Evolutionary conservation across 2,888 invertebrate species (phyloP), one percentile per base, ranked within the genome.

Genomic region (Melipona beecheii): DNA sequence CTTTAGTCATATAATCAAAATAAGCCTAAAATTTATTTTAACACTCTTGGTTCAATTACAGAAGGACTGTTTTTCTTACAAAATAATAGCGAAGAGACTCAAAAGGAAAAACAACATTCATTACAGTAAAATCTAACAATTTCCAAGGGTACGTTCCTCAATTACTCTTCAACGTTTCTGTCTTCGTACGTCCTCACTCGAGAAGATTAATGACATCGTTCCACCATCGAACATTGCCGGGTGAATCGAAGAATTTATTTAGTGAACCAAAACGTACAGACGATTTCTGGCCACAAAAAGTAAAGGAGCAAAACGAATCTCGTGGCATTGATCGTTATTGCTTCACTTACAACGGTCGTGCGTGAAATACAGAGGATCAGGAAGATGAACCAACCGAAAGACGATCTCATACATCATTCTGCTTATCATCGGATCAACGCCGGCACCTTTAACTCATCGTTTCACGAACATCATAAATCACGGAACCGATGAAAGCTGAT

Each of bases 371-470:
- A 54, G 69, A 58, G 65, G 64, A 36, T 65, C 78, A 66, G 66
- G 54, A 78, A 81, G 79, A 72, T 13, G 54, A 60, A 64, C 43
- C 54, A 27, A 31, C 13, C 66, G 58, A 50, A 52, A 49, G 27
- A 17, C 50, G 66, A 78, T 72, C 58, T 27, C 52, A 66, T 62
- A 60, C 43, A 75, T 78, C 78, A 70, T 52, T 15, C 19, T 5
- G 65, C 31, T 65, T 75, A 82, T 82, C 81, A 24, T n/a, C 54
- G 83, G 65, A 82, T 74, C 81, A 65, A 27, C n/a, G 70, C 43
- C 65, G 52, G 81, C 36, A 24, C 69, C 49, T 69, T 81, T 82
- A 82, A 83, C 74, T 78, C 84, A 69, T 58, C 69, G 49, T 43
- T 9, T 70, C 31, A 31, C n/a, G 70, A 66, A 56, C 43, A 31